phyloP scores from a whole-genome alignment of 2,888 invertebrate genomes.

The Allophyes oxyacanthae region DNA sequence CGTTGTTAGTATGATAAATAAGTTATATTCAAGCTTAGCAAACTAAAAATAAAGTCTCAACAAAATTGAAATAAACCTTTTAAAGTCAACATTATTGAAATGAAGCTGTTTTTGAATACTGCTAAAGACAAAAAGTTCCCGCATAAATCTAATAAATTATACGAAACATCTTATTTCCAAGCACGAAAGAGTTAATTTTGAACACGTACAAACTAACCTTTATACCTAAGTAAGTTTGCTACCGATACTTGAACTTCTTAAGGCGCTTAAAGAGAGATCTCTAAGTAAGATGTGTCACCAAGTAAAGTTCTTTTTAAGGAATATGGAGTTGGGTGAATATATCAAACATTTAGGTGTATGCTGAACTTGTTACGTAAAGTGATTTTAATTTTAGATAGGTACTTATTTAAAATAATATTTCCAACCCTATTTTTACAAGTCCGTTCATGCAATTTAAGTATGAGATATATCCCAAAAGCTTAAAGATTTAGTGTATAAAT shows the following conservation, averaged over 20 bases:
- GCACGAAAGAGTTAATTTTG: conserved; percentile 45
- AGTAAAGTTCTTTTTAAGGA: conserved; percentile 21
- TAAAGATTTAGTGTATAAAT: too few species aligned
- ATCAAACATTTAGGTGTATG: conserved; percentile 33
- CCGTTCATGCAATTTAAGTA: too few species aligned
- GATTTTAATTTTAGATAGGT: conserved; percentile 41
- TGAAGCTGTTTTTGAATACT: conserved; percentile 19
- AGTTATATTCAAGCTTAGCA: neutral
- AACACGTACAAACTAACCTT: conserved; percentile 48
- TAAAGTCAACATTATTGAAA: conserved; percentile 20
- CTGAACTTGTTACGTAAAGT: conserved; percentile 10
- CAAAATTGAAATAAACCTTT: conserved; percentile 15
- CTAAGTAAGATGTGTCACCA: conserved; percentile 20
- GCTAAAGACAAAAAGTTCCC: conserved; percentile 21
- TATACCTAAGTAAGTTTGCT: conserved; percentile 56
- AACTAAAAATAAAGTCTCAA: neutral
- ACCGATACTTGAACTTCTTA: conserved; percentile 55
- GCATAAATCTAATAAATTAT: conserved; percentile 44
- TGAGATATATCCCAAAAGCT: too few species aligned
- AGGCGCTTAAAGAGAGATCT: conserved; percentile 52
- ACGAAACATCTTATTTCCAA: conserved; percentile 36
- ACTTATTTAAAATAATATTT: conserved; percentile 12
- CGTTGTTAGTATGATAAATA: too few species aligned
- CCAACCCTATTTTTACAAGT: neutral
- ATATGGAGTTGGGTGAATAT: conserved; percentile 12